Evolutionary conservation across 2,797 vertebrate genomes (phyloP), one percentile per base, ranked within the genome.

Genomic region (Australoheros facetus): DNA sequence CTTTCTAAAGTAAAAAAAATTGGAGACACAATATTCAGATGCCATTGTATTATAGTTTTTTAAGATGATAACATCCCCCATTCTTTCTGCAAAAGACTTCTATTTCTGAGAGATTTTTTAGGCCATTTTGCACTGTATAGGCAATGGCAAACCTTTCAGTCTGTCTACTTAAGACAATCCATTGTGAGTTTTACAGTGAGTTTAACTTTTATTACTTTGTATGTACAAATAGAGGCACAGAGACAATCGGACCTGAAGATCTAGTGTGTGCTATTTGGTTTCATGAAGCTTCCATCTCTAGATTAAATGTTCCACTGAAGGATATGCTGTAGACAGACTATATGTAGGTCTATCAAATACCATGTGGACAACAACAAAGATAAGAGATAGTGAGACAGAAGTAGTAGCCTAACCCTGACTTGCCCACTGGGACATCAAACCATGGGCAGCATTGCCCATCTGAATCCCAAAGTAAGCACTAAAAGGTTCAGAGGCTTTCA

Each of bases 401-500:
- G 51, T 56, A 48, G 23, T 7, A 59, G 60, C 62, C 82, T 55
- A 71, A 75, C 55, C 48, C 57, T 70, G 81, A 84, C 79, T 77
- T 54, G 37, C 85, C 88, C 70, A 0, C 26, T 60, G 85, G 85
- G 85, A 85, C 3, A 9, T 71, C 39, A 3, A 66, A 62, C 34
- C 75, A 16, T 51, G 77, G 80, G 80, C 75, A 56, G 19, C 64
- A 19, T 71, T 19, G 8, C 54, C 73, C 79, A 7, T 69, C 62
- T 73, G 76, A 77, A 73, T 51, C 12, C 70, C 70, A 58, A 51
- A 19, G 10, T 4, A 34, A n/a, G 34, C 12, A 53, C 70, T 79
- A 45, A 81, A 80, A 85, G 69, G 56, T 74, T 75, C 58, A 71
- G 30, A 72, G 37, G 74, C 77, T 86, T 55, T 84, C 57, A 79